Evolutionary conservation across 2,888 invertebrate species (phyloP).

Genomic region (Acheta domesticus): DNA sequence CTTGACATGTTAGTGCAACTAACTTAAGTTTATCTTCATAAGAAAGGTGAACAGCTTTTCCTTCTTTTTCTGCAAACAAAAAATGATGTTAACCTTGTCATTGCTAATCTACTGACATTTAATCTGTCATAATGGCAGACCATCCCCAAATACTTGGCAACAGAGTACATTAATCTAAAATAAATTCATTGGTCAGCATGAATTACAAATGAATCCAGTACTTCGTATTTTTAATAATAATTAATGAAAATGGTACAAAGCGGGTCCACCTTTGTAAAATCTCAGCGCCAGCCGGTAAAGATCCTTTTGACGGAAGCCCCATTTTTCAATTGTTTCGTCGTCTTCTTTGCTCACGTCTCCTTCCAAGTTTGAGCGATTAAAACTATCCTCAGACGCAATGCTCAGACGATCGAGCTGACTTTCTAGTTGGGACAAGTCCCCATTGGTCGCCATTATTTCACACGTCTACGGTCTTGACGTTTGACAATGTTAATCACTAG

Average conservation of each 20-base stretch:
- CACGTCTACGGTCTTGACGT: conserved; percentile 12
- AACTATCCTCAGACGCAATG: conserved; percentile 35
- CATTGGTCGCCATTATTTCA: conserved; percentile 35
- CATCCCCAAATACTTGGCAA: no score
- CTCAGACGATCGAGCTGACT: conserved; percentile 34
- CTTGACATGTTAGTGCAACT: conserved; percentile 90
- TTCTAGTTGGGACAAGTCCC: conserved; percentile 33
- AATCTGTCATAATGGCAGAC: no score
- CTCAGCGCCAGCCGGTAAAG: conserved; percentile 84
- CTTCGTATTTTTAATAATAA: conserved; percentile 90
- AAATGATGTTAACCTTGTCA: not conserved
- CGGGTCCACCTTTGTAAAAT: conserved; percentile 84
- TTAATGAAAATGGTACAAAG: conserved; percentile 29
- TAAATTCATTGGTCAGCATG: no score
- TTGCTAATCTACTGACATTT: not conserved
- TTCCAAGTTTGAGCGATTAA: conserved; percentile 32
- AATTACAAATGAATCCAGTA: conserved; percentile 69
- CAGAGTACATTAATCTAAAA: no score
- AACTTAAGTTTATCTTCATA: conserved; percentile 90
- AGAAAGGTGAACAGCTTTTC: conserved; percentile 92
- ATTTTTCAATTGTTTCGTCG: conserved; percentile 33
- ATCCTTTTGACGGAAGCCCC: conserved; percentile 54
- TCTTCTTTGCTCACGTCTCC: conserved; percentile 33
- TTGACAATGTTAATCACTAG: not conserved
- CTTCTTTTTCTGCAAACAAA: conserved; percentile 72